Conservation (phyloP, 2,113 vertebrate genomes). For the Myotis yumanensis region DNA sequence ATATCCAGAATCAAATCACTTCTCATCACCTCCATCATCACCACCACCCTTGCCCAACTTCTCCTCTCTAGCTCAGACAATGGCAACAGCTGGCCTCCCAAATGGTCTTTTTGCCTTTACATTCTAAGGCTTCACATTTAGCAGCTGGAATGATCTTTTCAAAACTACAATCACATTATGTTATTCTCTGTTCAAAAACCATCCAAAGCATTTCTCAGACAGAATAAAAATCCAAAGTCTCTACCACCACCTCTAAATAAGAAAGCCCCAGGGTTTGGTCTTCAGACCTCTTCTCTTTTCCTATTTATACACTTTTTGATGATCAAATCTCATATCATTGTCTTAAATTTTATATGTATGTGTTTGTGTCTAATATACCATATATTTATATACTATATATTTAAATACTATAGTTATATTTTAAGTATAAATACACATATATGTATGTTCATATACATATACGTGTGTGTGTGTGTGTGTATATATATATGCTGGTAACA, state of each 20-base stretch:
- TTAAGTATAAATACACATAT: not conserved
- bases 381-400: not conserved
- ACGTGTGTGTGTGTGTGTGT: not conserved
- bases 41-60: not conserved
- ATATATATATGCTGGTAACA: not conserved
- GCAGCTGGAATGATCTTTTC: not conserved
- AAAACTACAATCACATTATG: not conserved
- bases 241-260: conserved; percentile 8
- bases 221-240: conserved; percentile 4
- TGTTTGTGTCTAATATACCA: not conserved
- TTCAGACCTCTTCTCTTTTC: not conserved
- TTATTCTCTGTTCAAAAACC: conserved; percentile 41
- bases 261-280: not conserved
- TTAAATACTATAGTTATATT: not conserved
- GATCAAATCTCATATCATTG: not conserved
- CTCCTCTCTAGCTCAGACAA: not conserved
- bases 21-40: not conserved
- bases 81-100: not conserved
- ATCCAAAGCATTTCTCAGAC: not conserved
- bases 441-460: fast-evolving
- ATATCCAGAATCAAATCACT: not conserved
- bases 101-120: conserved; percentile 11
- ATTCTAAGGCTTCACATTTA: conserved; percentile 12
- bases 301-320: not conserved
- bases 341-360: not conserved